Evolutionary conservation across 2,797 vertebrate species (phyloP), one percentile per base, ranked within the genome.

Genomic region (Nannoperca australis): DNA sequence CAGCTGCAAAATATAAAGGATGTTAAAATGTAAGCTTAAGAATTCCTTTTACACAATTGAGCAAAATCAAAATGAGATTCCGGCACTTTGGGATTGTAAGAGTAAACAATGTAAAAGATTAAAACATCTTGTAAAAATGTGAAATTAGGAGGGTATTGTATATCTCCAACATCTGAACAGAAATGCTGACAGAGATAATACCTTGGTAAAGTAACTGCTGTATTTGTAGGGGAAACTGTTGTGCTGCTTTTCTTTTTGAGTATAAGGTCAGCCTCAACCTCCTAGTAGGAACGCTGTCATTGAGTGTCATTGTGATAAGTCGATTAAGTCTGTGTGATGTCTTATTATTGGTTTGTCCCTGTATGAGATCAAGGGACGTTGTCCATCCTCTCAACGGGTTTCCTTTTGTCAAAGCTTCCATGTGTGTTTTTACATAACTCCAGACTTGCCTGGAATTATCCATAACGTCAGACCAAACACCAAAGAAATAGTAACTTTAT

Each of bases 271-370:
- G 53, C 56, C 47, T 68, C 70, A 64, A 54, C 64, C 70, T 86
- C 70, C 53, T 40, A 11, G 71, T 42, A 73, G 55, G 72, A 79
- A 64, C 15, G 12, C 84, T 77, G 76, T 77, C 78, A 80, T 79
- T 84, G 85, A 67, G 56, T 73, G 77, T 85, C 79, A 83, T 86
- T 83, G 80, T 81, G 73, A 80, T 86, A 72, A 85, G 81, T 88
- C 51, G 30, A 86, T 90, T 86, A 89, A 84, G 79, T 81, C 74
- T 70, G 82, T 86, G 76, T 88, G 85, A 82, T 82, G 73, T 85
- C 71, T 84, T 79, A 81, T 87, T 82, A 86, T 85, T 85, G 81
- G 66, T 66, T 67, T 55, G 64, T 88, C 82, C 62, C 88, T 69
- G 72, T 85, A 60, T 90, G 84, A 90, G 85, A 82, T 85, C 73